Evolutionary conservation across 2,888 invertebrate species (phyloP).

Genomic region (Leptothorax acervorum): DNA sequence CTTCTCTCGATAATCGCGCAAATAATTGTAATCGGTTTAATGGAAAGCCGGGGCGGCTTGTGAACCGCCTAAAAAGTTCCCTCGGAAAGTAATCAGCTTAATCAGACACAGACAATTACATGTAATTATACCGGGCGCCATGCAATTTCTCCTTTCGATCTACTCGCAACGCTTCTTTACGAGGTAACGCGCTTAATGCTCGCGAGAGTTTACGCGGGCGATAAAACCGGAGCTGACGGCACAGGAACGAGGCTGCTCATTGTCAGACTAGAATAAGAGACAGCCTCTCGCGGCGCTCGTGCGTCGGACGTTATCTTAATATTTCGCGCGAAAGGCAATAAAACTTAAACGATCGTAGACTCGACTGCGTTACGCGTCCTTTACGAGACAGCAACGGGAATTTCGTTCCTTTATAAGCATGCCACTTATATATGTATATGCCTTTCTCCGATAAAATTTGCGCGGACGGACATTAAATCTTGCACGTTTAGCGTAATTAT

Average conservation of each 20-base stretch:
- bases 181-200: conserved; percentile 54
- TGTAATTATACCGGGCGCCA: conserved; percentile 63
- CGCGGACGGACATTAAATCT: background rate
- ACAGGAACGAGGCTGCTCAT: background rate
- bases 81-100: conserved; percentile 57
- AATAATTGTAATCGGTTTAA: conserved; percentile 31
- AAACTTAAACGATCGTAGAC: conserved; percentile 37
- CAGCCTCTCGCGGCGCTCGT: background rate
- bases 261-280: conserved; percentile 32
- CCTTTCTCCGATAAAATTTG: conserved; percentile 7
- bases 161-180: conserved; percentile 52
- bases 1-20: background rate
- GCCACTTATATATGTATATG: background rate
- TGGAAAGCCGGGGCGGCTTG: conserved; percentile 28
- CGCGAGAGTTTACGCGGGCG: conserved; percentile 60
- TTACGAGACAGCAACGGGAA: conserved; percentile 29
- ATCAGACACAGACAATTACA: conserved; percentile 71
- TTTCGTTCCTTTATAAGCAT: conserved; percentile 6
- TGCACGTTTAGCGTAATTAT: background rate
- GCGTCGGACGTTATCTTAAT: conserved; percentile 46
- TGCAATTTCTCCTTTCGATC: conserved; percentile 59
- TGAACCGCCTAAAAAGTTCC: conserved; percentile 33
- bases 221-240: conserved; percentile 59
- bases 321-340: conserved; percentile 40
- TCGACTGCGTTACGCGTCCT: conserved; percentile 26